Evolutionary conservation across 2,888 invertebrate species (phyloP).

Genomic region (Nasonovia ribisnigri): DNA sequence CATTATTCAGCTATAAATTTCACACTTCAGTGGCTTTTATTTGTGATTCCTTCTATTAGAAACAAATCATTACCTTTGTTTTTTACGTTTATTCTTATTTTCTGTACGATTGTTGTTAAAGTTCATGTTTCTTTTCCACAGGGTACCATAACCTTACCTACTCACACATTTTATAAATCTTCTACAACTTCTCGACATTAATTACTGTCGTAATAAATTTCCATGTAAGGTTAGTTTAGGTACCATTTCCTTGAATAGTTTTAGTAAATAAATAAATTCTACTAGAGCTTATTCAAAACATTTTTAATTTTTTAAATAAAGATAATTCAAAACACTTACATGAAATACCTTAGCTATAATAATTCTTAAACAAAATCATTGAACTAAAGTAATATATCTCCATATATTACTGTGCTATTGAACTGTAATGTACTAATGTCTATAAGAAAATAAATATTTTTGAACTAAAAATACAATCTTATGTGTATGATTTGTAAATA

Average conservation of each 20-base stretch:
- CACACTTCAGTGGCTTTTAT: background rate
- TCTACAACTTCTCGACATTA: background rate
- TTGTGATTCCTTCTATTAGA: background rate
- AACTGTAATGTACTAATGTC: background rate
- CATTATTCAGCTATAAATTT: constrained; percentile 1
- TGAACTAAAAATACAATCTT: background rate
- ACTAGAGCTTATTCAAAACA: background rate
- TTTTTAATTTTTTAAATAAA: background rate
- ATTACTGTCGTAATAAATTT: background rate
- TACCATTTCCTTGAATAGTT: background rate
- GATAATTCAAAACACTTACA: background rate
- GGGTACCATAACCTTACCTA: constrained; percentile 12
- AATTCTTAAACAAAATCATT: background rate
- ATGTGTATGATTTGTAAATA: background rate
- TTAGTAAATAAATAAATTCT: background rate
- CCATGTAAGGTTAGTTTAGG: background rate
- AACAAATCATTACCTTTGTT: constrained; percentile 27
- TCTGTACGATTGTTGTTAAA: background rate
- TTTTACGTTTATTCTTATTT: constrained; percentile 12
- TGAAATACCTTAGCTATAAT: background rate
- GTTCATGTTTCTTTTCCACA: constrained; percentile 16
- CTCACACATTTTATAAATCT: constrained; percentile 22
- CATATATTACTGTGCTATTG: background rate
- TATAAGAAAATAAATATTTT: background rate
- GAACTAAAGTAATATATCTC: background rate